Conservation (phyloP, 2,113 vertebrate genomes). For the Mesembrinibis cayennensis region DNA sequence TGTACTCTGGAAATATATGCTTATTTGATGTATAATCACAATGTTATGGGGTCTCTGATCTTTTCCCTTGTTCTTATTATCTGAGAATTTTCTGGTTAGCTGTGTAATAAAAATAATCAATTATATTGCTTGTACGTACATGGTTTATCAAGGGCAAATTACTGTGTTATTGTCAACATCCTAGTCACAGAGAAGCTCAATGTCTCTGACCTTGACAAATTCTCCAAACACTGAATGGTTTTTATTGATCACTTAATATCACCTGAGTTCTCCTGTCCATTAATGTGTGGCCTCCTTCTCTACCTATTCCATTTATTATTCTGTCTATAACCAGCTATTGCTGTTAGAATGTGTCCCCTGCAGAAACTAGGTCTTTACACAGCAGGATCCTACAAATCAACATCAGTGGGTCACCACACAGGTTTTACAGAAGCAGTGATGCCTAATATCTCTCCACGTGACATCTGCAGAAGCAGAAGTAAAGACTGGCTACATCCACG, state of each 20-base stretch:
- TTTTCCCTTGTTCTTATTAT: neutral
- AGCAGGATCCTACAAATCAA: conserved; percentile 77
- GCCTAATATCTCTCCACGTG: conserved; percentile 73
- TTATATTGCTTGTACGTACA: neutral
- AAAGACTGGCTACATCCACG: conserved; percentile 61
- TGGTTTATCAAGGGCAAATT: neutral
- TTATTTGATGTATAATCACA: neutral
- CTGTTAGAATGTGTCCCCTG: conserved; percentile 68
- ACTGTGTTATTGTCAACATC: conserved; percentile 28
- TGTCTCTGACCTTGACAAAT: conserved; percentile 78
- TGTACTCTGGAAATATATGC: neutral
- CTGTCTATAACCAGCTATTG: conserved; percentile 72
- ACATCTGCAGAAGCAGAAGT: conserved; percentile 68
- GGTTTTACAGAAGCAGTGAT: conserved; percentile 71
- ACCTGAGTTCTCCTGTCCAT: conserved; percentile 61
- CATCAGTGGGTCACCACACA: conserved; percentile 73
- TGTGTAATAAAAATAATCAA: neutral
- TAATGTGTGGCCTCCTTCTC: conserved; percentile 69
- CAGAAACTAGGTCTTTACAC: conserved; percentile 82
- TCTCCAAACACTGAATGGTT: conserved; percentile 64
- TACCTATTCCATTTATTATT: conserved; percentile 75
- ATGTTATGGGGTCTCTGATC: neutral
- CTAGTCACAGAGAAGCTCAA: conserved; percentile 8
- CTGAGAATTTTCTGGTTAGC: neutral
- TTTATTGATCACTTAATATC: conserved; percentile 76